These are phyloP conservation scores for Psammodynastes pulverulentus DNA, from an alignment of 2,113 vertebrate genomes.

Conservation along the genomic window DNA sequence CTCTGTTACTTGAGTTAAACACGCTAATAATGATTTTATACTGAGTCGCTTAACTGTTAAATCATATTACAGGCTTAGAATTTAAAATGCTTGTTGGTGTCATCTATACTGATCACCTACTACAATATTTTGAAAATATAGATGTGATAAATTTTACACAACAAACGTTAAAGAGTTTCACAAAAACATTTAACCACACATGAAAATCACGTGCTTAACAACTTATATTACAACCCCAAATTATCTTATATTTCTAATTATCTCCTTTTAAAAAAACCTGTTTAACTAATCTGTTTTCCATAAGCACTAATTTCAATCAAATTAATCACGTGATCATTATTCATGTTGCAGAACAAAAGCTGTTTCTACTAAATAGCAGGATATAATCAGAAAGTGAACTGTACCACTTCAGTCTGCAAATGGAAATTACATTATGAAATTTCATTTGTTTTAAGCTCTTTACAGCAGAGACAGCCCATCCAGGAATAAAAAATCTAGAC, in stretches of 20 bases:
- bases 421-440: not conserved
- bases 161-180: conserved; percentile 6
- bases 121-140: conserved; percentile 10
- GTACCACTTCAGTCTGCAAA: not conserved
- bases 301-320: not conserved
- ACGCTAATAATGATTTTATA: not conserved
- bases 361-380: not conserved
- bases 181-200: conserved; percentile 8
- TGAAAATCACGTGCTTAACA: conserved; percentile 5
- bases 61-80: conserved; percentile 12
- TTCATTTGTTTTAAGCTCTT: not conserved
- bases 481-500: not conserved
- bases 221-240: conserved; percentile 3
- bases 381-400: not conserved
- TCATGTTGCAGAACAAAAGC: not conserved
- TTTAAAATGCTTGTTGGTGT: not conserved
- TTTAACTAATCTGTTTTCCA: not conserved
- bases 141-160: not conserved
- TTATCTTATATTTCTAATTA: not conserved
- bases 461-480: not conserved
- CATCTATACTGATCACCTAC: conserved; percentile 15
- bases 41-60: not conserved
- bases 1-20: conserved; percentile 15
- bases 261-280: not conserved
- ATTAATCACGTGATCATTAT: not conserved